A percentile compares a stretch with the other conserved stretches of the same genome.
phyloP scores from a whole-genome alignment of 2,113 vertebrate genomes.

The Brachirus orientalis region DNA sequence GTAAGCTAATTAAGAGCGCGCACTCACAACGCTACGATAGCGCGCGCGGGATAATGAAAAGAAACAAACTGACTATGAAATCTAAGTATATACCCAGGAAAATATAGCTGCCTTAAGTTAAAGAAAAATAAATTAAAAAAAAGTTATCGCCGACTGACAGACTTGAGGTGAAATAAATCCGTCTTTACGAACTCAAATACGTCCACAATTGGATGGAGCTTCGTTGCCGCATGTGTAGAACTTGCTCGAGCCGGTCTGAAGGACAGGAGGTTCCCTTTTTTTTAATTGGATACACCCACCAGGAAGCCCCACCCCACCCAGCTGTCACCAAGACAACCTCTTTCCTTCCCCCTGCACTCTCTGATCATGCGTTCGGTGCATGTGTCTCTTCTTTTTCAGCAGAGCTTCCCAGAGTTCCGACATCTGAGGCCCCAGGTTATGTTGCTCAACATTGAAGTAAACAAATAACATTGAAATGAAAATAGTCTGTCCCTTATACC shows the following conservation, averaged over 20 bases:
- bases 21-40: conserved; percentile 24
- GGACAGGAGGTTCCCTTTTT: background rate
- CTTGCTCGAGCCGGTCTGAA: conserved; percentile 30
- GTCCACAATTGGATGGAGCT: conserved; percentile 49
- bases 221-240: conserved; percentile 26
- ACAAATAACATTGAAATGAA: no score
- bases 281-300: conserved; percentile 52
- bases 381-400: background rate
- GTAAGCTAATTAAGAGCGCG: conserved; percentile 67
- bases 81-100: background rate
- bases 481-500: no score
- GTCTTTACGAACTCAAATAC: background rate
- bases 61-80: conserved; percentile 3
- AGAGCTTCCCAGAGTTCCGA: no score
- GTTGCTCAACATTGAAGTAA: no score
- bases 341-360: background rate
- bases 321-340: background rate
- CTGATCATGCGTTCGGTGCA: conserved; percentile 4
- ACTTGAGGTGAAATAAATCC: background rate
- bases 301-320: conserved; percentile 29
- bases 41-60: conserved; percentile 68
- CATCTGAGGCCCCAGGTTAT: no score
- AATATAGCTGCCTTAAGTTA: conserved; percentile 1
- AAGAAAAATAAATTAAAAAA: background rate
- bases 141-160: background rate